Evolutionary conservation across 1,140 invertebrate species (phyloP).

Genomic region (Zeugodacus cucurbitae): DNA sequence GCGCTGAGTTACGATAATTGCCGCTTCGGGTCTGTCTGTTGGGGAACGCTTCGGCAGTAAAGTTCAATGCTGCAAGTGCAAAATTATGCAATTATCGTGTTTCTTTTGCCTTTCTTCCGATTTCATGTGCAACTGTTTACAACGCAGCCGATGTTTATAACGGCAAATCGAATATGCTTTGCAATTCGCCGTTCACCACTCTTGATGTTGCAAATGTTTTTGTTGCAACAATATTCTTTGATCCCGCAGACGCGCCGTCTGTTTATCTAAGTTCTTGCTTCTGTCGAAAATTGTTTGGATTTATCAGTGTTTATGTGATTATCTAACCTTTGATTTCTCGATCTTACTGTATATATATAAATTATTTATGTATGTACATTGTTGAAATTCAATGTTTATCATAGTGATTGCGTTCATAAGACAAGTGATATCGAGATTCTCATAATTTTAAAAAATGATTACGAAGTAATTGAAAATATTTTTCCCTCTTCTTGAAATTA

Average conservation of each 20-base stretch:
- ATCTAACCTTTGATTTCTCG: no score
- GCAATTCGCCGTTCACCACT: not conserved
- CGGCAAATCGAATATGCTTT: not conserved
- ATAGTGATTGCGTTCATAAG: no score
- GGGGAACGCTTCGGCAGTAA: not conserved
- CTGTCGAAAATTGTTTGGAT: not conserved
- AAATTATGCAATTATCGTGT: constrained; percentile 5
- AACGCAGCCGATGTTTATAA: not conserved
- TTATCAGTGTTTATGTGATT: not conserved
- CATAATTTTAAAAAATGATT: not conserved
- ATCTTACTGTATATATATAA: no score
- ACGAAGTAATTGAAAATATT: not conserved
- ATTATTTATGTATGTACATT: not conserved
- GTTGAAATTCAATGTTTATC: no score
- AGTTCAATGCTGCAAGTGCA: not conserved
- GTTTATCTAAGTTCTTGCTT: not conserved
- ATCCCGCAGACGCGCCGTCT: not conserved
- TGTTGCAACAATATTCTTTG: not conserved
- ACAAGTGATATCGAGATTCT: no score
- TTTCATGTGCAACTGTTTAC: not conserved
- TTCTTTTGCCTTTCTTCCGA: not conserved
- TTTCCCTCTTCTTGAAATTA: not conserved
- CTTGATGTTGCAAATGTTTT: not conserved
- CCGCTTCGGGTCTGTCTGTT: not conserved
- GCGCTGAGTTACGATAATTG: not conserved